Percentiles rank a stretch among this genome's conserved stretches.
Evolutionary conservation across 2,113 vertebrate genomes (phyloP).

Genomic region (Chiloscyllium plagiosum): DNA sequence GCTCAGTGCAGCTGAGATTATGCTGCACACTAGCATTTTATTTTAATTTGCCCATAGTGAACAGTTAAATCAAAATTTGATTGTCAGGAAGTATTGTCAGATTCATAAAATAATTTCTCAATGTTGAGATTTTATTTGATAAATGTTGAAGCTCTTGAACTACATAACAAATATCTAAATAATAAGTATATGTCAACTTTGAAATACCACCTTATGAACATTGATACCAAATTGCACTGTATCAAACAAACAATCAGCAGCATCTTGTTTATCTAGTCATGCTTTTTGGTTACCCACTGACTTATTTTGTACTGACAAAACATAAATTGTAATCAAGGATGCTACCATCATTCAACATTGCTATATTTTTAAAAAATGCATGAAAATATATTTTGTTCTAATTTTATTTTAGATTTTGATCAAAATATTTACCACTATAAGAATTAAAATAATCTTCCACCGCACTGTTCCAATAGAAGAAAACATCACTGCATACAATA

Average conservation of each 20-base stretch:
- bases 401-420: neutral
- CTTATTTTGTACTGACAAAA: conserved; percentile 21
- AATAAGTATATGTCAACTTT: neutral
- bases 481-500: neutral
- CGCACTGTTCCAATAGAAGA: neutral
- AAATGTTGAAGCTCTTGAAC: neutral
- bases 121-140: neutral
- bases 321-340: neutral
- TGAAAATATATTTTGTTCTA: neutral
- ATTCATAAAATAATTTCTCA: neutral
- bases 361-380: neutral
- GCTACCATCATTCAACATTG: neutral
- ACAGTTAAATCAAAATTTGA: neutral
- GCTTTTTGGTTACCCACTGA: neutral
- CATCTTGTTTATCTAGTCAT: neutral
- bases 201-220: neutral
- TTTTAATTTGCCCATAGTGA: neutral
- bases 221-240: neutral
- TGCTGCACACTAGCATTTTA: neutral
- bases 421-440: neutral
- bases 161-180: neutral
- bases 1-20: neutral
- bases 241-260: neutral
- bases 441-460: neutral
- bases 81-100: neutral